Evolutionary conservation across 2,888 invertebrate species (phyloP).

Genomic region (Drosophila melanocephala): DNA sequence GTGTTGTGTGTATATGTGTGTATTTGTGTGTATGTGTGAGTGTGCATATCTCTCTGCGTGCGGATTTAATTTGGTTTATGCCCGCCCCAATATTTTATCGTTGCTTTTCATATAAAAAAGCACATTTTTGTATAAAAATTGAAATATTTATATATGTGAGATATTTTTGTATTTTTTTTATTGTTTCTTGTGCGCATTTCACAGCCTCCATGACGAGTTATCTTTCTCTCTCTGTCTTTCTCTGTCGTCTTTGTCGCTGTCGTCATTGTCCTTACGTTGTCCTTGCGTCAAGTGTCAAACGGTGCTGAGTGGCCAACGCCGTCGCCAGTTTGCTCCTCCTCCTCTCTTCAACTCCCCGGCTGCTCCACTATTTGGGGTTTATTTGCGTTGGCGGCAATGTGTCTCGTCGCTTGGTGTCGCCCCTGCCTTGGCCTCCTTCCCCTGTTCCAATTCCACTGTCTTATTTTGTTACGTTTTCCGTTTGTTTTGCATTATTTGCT

Average conservation of each 20-base stretch:
- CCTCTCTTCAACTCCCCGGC: background rate
- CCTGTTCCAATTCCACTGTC: slow-evolving; percentile 10
- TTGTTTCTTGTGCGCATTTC: slow-evolving; percentile 49
- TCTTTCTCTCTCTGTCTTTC: background rate
- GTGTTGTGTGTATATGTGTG: slow-evolving; percentile 14
- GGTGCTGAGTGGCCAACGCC: slow-evolving; percentile 75
- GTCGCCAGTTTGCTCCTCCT: slow-evolving; percentile 37
- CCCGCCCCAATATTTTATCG: slow-evolving; percentile 72
- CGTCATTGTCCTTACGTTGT: slow-evolving; percentile 73
- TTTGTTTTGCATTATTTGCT: slow-evolving; percentile 79
- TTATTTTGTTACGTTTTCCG: slow-evolving; percentile 57
- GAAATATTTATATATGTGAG: slow-evolving; percentile 74
- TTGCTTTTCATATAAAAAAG: slow-evolving; percentile 44
- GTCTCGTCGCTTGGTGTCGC: slow-evolving; percentile 72
- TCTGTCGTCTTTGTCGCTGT: slow-evolving; percentile 25
- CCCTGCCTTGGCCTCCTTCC: slow-evolving; percentile 5
- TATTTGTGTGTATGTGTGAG: slow-evolving; percentile 5
- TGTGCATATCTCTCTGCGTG: slow-evolving; percentile 41
- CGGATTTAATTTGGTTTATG: slow-evolving; percentile 73
- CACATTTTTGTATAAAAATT: slow-evolving; percentile 67
- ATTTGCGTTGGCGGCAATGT: slow-evolving; percentile 81
- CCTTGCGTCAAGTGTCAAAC: slow-evolving; percentile 79
- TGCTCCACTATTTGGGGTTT: slow-evolving; percentile 52
- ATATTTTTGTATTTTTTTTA: slow-evolving; percentile 23
- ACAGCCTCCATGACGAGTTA: slow-evolving; percentile 31